Percentiles rank a stretch among this genome's conserved stretches.
phyloP scores from a whole-genome alignment of 2,797 vertebrate genomes.

The Onychomys leucogaster region DNA sequence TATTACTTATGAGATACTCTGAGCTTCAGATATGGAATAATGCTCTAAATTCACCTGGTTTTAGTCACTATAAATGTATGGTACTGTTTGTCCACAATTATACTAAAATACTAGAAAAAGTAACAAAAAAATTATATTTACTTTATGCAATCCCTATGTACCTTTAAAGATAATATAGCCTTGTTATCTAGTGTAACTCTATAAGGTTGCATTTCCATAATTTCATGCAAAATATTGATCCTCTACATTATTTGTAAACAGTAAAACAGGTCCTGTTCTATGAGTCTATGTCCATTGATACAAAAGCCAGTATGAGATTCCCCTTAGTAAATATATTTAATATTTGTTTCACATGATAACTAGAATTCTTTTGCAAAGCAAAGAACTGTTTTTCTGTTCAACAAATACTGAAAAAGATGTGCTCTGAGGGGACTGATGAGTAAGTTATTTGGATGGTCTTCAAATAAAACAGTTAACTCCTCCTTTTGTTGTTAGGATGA shows the following conservation, averaged over 20 bases:
- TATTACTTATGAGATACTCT: background rate
- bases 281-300: background rate
- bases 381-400: background rate
- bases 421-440: background rate
- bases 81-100: background rate
- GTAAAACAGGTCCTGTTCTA: background rate
- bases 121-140: background rate
- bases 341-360: background rate
- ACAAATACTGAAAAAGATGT: background rate
- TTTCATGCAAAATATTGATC: background rate
- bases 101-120: background rate
- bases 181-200: background rate
- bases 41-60: background rate
- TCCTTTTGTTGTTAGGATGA: background rate
- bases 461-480: background rate
- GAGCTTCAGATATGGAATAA: background rate
- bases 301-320: background rate
- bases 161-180: background rate
- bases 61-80: background rate
- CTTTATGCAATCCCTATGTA: background rate
- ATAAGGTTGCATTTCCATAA: background rate
- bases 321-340: background rate
- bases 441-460: background rate
- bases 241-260: background rate
- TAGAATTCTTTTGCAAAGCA: background rate